phyloP scores from a whole-genome alignment of 1,140 invertebrate species.

The Leptopilina boulardi region DNA sequence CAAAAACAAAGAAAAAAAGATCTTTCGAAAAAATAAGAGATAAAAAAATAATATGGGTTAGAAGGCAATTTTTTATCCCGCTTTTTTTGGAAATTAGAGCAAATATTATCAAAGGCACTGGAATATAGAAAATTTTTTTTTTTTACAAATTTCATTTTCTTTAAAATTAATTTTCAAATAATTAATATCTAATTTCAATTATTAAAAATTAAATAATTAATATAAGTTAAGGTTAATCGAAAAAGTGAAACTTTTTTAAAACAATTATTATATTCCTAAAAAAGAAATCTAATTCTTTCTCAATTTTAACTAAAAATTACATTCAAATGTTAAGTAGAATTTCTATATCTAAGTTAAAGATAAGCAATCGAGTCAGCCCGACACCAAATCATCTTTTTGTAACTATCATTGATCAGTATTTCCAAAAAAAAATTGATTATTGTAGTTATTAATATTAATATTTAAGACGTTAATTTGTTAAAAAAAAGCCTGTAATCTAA shows the following conservation, averaged over 20 bases:
- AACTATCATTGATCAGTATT: too few relatives aligned
- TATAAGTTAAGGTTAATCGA: too few relatives aligned
- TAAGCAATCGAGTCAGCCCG: background rate
- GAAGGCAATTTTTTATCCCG: too few relatives aligned
- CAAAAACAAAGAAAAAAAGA: constrained; percentile 46
- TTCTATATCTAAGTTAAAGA: background rate
- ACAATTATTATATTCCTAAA: too few relatives aligned
- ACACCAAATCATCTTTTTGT: background rate
- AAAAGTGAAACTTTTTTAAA: too few relatives aligned
- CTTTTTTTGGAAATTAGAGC: too few relatives aligned
- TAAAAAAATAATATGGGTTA: background rate
- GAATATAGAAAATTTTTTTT: too few relatives aligned
- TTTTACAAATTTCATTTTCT: too few relatives aligned
- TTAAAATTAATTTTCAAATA: too few relatives aligned
- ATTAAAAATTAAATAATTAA: too few relatives aligned
- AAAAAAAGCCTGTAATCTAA: background rate
- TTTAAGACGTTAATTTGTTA: constrained; percentile 3
- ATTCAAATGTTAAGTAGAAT: background rate
- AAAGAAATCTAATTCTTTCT: background rate
- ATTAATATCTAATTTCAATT: too few relatives aligned
- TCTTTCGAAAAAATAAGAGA: background rate
- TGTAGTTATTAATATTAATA: background rate
- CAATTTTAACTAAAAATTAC: background rate
- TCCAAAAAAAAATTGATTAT: background rate
- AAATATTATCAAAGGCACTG: too few relatives aligned